A percentile compares a stretch with the other conserved stretches of the same genome.
These are phyloP conservation scores for Diarsia rubi DNA, from an alignment of 2,888 invertebrate species.

Conservation along the genomic window DNA sequence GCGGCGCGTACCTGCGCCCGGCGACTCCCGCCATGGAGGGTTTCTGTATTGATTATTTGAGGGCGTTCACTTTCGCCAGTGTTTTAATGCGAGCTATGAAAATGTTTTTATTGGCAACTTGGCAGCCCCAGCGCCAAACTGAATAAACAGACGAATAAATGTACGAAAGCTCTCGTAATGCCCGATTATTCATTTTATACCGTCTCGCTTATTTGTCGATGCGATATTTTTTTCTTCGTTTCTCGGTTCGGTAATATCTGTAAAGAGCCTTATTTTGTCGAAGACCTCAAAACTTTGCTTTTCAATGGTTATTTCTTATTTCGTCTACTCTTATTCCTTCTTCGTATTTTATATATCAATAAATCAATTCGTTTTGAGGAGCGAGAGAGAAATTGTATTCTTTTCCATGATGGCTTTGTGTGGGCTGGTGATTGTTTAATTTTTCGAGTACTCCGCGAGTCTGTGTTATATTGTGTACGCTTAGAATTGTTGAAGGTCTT, in stretches of 20 bases:
- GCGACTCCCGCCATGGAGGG: conserved; percentile 74
- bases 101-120: conserved; percentile 89
- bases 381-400: conserved; percentile 40
- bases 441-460: conserved; percentile 39
- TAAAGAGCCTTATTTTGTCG: conserved; percentile 66
- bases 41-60: conserved; percentile 78
- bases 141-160: conserved; percentile 82
- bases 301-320: conserved; percentile 65
- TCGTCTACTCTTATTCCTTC: conserved; percentile 51
- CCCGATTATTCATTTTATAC: conserved; percentile 80
- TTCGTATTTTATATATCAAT: conserved; percentile 58
- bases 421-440: conserved; percentile 48
- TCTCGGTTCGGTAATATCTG: conserved; percentile 63
- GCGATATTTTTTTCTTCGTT: conserved; percentile 67
- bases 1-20: conserved; percentile 85
- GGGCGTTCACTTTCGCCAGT: conserved; percentile 90
- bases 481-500: conserved; percentile 51
- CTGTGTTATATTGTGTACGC: conserved; percentile 28
- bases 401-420: conserved; percentile 42
- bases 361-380: conserved; percentile 57
- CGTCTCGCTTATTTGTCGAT: conserved; percentile 72
- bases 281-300: conserved; percentile 55
- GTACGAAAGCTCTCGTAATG: conserved; percentile 77
- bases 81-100: conserved; percentile 89
- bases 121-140: conserved; percentile 77